Evolutionary conservation across 2,113 vertebrate species (phyloP).

Genomic region (Terrapene triunguis): DNA sequence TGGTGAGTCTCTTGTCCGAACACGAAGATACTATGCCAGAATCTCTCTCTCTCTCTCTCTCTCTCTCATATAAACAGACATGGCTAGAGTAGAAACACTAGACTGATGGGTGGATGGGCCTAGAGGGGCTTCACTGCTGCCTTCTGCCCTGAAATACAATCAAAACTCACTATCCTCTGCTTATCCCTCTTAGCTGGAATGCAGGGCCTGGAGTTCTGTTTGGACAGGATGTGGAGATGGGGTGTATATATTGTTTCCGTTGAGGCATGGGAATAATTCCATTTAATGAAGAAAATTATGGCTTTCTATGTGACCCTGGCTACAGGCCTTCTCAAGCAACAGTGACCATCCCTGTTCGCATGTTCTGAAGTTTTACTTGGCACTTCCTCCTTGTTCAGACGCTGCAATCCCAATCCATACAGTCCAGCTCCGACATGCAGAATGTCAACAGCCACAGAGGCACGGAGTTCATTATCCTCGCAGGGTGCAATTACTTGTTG

Average conservation of each 20-base stretch:
- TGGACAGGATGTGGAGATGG: neutral
- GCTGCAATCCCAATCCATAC: constrained; percentile 70
- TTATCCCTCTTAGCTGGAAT: neutral
- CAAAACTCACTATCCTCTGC: neutral
- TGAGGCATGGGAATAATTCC: neutral
- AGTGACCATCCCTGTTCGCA: constrained; percentile 1
- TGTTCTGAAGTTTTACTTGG: neutral
- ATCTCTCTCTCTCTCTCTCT: rapidly evolving
- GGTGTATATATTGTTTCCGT: rapidly evolving
- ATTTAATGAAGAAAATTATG: constrained; percentile 9
- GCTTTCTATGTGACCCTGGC: neutral
- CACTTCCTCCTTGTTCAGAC: constrained; percentile 64
- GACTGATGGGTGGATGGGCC: too few relatives aligned
- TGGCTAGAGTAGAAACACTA: neutral
- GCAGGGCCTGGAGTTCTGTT: neutral
- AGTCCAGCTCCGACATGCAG: constrained; percentile 41
- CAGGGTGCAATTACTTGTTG: constrained; percentile 78
- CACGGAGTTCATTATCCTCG: constrained; percentile 75
- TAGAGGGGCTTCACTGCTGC: neutral
- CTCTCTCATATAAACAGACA: too few relatives aligned
- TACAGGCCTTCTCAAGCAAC: neutral
- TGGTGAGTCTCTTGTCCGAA: neutral
- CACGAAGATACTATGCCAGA: neutral
- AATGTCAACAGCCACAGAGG: constrained; percentile 57
- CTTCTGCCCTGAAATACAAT: neutral